Evolutionary conservation across 2,888 invertebrate species (phyloP).

Genomic region (Amaurobius ferox): DNA sequence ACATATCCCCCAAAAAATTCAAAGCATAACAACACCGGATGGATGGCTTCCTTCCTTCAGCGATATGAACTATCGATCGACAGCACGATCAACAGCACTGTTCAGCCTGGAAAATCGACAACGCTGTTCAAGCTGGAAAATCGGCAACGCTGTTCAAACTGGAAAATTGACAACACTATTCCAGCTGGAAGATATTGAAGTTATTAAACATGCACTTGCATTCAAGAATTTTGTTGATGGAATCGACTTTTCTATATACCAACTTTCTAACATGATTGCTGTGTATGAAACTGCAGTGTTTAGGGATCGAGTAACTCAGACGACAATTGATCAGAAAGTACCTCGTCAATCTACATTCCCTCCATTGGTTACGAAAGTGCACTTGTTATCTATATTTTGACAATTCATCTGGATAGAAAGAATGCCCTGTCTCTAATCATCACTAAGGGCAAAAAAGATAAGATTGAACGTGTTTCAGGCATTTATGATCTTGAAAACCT

Average conservation of each 20-base stretch:
- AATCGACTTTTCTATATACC: conserved; percentile 33
- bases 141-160: too few species aligned
- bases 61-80: conserved; percentile 21
- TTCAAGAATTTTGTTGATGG: conserved; percentile 32
- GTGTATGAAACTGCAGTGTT: conserved; percentile 30
- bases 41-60: conserved; percentile 23
- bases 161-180: conserved; percentile 29
- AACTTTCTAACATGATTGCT: conserved; percentile 18
- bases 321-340: conserved; percentile 8
- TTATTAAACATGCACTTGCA: conserved; percentile 29
- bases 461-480: conserved; percentile 13
- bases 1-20: too few species aligned
- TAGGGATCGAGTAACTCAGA: conserved; percentile 10
- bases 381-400: conserved; percentile 24
- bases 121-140: too few species aligned
- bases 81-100: too few species aligned
- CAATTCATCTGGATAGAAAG: too few species aligned
- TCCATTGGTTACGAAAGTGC: too few species aligned
- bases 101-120: too few species aligned
- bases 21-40: too few species aligned
- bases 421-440: conserved; percentile 1
- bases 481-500: conserved; percentile 1
- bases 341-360: background rate
- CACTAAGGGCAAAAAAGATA: background rate
- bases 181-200: conserved; percentile 23